A percentile compares a stretch with the other conserved stretches of the same genome.
These are phyloP conservation scores for Recurvirostra avosetta DNA, from an alignment of 2,113 vertebrate genomes.

Conservation along the genomic window DNA sequence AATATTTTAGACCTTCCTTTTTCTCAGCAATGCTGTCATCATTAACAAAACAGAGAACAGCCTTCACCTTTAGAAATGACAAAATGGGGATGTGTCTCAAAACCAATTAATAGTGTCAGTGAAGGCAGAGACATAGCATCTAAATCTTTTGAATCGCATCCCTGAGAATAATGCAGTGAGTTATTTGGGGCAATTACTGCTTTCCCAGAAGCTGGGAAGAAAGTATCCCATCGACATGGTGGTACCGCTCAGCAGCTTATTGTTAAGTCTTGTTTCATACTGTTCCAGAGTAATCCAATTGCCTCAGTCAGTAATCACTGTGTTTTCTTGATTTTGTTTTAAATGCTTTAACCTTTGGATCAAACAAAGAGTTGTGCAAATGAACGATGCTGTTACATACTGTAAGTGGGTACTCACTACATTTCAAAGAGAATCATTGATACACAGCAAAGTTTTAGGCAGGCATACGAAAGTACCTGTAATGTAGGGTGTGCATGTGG, in stretches of 20 bases:
- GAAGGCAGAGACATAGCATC: slow-evolving; percentile 66
- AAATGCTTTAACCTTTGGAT: slow-evolving; percentile 38
- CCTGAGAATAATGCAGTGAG: slow-evolving; percentile 48
- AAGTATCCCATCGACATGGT: neutral
- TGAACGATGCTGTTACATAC: neutral
- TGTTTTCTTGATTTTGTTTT: slow-evolving; percentile 40
- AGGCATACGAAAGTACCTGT: neutral
- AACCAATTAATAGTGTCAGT: slow-evolving; percentile 68
- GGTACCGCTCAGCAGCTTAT: neutral
- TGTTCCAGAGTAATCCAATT: slow-evolving; percentile 14
- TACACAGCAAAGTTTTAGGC: neutral
- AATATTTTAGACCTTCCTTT: slow-evolving; percentile 62
- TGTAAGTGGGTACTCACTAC: neutral
- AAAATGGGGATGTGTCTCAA: slow-evolving; percentile 69
- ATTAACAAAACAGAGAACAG: slow-evolving; percentile 68
- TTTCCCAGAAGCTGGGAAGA: slow-evolving; percentile 31
- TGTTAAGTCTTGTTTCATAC: slow-evolving; percentile 2
- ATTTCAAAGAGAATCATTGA: neutral
- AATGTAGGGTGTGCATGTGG: neutral
- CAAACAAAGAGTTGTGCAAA: slow-evolving; percentile 6
- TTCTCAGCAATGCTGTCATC: slow-evolving; percentile 48
- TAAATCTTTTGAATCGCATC: slow-evolving; percentile 59
- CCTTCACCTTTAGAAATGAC: slow-evolving; percentile 67
- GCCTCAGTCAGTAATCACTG: neutral
- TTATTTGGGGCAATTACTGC: slow-evolving; percentile 40